phyloP scores from a whole-genome alignment of 2,797 vertebrate genomes.

The Morelia viridis region DNA sequence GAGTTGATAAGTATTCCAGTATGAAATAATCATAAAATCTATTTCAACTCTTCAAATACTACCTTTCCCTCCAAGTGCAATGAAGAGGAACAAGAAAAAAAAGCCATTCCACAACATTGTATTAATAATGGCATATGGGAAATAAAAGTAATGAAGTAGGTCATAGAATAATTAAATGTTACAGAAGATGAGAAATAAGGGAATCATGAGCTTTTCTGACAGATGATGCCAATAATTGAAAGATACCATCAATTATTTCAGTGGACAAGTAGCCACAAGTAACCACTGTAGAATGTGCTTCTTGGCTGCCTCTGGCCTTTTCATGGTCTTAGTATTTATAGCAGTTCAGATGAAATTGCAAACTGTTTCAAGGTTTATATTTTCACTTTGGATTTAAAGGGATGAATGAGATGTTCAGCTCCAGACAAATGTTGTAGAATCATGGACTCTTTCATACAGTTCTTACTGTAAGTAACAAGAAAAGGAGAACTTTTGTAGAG shows the following conservation, averaged over 20 bases:
- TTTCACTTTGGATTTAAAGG: neutral
- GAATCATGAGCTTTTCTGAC: constrained; percentile 17
- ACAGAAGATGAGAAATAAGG: constrained; percentile 21
- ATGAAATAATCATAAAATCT: constrained; percentile 14
- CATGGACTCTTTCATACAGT: neutral
- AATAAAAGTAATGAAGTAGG: constrained; percentile 37
- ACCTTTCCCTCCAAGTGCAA: neutral
- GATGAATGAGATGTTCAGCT: neutral
- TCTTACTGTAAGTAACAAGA: neutral
- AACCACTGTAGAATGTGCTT: neutral
- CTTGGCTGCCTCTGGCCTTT: neutral
- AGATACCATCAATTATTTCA: constrained; percentile 32
- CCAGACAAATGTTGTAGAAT: neutral
- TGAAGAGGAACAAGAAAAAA: constrained; percentile 8
- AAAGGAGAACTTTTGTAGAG: neutral
- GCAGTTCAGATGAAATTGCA: constrained; percentile 14
- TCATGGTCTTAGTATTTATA: neutral
- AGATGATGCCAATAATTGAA: constrained; percentile 30
- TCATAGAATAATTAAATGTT: constrained; percentile 36
- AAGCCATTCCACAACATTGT: constrained; percentile 5
- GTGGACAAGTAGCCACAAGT: constrained; percentile 27
- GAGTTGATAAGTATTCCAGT: constrained; percentile 8
- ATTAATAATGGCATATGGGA: constrained; percentile 27
- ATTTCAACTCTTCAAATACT: constrained; percentile 14
- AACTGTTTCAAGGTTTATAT: neutral